Percentiles rank a stretch among this genome's conserved stretches.
Conservation (phyloP, 2,113 vertebrate genomes). For the Trochalopteron elliotii region DNA sequence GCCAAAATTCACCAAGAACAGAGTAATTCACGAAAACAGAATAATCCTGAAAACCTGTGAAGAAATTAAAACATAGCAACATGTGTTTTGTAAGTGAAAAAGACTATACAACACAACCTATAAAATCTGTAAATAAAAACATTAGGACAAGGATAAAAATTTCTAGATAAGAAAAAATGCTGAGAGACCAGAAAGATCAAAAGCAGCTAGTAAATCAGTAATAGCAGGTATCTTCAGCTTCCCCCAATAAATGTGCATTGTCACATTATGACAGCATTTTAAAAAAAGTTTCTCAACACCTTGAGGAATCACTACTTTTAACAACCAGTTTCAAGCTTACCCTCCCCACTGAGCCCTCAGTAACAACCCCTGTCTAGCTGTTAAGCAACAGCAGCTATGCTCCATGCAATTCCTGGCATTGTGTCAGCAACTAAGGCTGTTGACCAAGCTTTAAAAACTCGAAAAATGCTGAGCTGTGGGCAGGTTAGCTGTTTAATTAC, state of each 20-base stretch:
- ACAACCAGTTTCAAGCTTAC: background rate
- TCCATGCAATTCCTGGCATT: background rate
- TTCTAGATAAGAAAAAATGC: background rate
- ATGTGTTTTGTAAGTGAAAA: background rate
- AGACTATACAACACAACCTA: background rate
- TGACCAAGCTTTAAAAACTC: background rate
- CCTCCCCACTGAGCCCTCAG: background rate
- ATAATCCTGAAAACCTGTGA: background rate
- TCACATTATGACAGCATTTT: background rate
- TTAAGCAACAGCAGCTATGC: background rate
- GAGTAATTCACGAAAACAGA: background rate
- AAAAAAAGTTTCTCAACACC: background rate
- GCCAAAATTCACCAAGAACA: background rate
- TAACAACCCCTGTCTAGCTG: background rate
- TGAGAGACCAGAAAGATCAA: background rate
- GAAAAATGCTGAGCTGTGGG: background rate
- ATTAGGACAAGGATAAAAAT: background rate
- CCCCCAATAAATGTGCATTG: background rate
- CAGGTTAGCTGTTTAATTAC: slow-evolving; percentile 3
- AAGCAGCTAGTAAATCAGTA: background rate
- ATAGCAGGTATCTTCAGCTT: background rate
- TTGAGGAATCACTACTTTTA: background rate
- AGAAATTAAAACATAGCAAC: background rate
- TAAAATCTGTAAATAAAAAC: background rate
- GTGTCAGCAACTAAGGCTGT: background rate